phyloP scores from a whole-genome alignment of 2,113 vertebrate species.

The Spermophilus dauricus region DNA sequence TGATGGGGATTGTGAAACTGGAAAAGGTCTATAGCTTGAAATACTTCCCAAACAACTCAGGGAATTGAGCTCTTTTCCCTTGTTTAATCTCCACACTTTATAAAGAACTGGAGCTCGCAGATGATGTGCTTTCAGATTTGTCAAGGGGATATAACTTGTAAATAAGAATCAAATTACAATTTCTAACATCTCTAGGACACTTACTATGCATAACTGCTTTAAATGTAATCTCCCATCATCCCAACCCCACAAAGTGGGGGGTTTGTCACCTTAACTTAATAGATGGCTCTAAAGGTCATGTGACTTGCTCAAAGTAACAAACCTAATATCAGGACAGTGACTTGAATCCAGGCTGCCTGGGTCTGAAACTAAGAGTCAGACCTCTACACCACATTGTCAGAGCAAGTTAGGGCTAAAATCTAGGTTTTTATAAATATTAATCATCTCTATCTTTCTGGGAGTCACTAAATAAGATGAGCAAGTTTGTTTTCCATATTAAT shows the following conservation, averaged over 20 bases:
- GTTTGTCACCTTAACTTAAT: not conserved
- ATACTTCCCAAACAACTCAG: not conserved
- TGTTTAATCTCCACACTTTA: not conserved
- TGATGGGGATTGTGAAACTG: not conserved
- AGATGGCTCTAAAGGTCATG: not conserved
- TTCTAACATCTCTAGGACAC: not conserved
- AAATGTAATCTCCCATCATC: not conserved
- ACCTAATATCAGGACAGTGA: not conserved
- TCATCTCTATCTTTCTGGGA: not conserved
- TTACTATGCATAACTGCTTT: not conserved
- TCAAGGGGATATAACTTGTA: not conserved
- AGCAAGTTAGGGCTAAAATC: not conserved
- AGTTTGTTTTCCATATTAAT: slow-evolving; percentile 8
- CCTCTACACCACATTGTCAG: not conserved
- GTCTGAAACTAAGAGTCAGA: not conserved
- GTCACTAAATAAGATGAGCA: slow-evolving; percentile 16
- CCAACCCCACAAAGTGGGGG: not conserved
- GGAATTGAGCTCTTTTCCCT: not conserved
- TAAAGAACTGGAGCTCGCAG: slow-evolving; percentile 5
- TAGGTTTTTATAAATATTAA: not conserved
- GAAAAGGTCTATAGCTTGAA: not conserved
- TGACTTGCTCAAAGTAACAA: not conserved
- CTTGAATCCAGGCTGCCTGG: not conserved
- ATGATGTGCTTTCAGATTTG: not conserved
- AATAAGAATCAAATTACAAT: not conserved